Conservation (phyloP, 2,888 invertebrate genomes). For the Agapostemon virescens region DNA sequence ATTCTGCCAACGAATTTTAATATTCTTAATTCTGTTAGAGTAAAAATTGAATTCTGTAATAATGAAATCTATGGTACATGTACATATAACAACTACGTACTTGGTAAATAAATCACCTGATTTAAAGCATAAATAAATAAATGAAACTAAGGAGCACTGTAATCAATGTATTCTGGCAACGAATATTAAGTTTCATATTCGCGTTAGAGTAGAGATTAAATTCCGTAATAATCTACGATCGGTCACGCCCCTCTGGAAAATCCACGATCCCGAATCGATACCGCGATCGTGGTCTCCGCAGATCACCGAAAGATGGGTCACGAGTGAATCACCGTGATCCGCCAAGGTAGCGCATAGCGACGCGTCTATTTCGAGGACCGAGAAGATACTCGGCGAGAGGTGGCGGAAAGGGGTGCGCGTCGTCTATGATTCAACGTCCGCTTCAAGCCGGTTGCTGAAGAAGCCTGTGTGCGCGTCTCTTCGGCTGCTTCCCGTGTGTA, state of each 20-base stretch:
- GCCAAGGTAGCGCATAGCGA: constrained; percentile 71
- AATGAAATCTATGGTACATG: no score
- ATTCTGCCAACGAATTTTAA: no score
- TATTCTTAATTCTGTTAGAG: no score
- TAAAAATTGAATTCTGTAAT: no score
- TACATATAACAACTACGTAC: no score
- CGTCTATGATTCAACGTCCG: constrained; percentile 71
- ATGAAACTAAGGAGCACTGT: no score
- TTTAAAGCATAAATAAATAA: no score
- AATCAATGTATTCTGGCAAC: no score
- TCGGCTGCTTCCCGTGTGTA: neutral
- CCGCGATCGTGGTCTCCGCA: constrained; percentile 14
- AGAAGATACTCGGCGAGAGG: constrained; percentile 57
- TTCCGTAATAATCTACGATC: no score
- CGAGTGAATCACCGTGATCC: constrained; percentile 71
- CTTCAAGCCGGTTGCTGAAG: constrained; percentile 46
- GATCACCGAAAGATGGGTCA: constrained; percentile 71
- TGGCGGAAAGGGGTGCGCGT: constrained; percentile 58
- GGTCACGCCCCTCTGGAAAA: neutral
- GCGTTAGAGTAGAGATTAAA: no score
- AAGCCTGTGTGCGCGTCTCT: constrained; percentile 10
- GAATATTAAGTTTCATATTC: no score
- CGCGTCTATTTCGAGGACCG: constrained; percentile 71
- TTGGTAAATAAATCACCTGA: no score
- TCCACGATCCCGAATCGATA: neutral